A percentile compares a stretch with the other conserved stretches of the same genome.
Evolutionary conservation across 2,888 invertebrate genomes (phyloP).

Genomic region (Matsumyia berberina): DNA sequence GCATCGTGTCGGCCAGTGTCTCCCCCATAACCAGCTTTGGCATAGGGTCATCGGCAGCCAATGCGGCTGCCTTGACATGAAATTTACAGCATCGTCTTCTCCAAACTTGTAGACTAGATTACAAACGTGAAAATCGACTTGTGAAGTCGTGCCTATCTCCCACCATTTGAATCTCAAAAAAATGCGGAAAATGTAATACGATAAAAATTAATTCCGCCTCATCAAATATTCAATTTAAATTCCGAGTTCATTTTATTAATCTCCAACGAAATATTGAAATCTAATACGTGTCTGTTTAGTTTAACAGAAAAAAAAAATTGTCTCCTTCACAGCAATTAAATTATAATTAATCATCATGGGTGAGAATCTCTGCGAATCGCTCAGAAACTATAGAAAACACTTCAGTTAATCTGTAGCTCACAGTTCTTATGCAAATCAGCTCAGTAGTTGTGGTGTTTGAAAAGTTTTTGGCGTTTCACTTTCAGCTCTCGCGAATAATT

Average conservation of each 20-base stretch:
- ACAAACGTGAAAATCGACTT: constrained; percentile 4
- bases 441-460: neutral
- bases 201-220: constrained; percentile 1
- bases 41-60: too few species aligned
- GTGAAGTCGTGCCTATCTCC: too few species aligned
- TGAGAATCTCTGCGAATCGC: constrained; percentile 26
- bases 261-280: neutral
- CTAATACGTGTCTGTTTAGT: neutral
- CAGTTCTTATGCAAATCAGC: constrained; percentile 34
- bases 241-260: constrained; percentile 9
- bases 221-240: constrained; percentile 18
- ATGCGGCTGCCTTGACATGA: neutral
- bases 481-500: neutral
- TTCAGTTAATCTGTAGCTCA: constrained; percentile 35
- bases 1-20: too few species aligned
- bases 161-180: neutral
- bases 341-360: constrained; percentile 56
- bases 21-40: too few species aligned
- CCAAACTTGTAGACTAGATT: neutral
- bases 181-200: constrained; percentile 13
- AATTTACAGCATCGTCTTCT: neutral
- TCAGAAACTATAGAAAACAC: constrained; percentile 28
- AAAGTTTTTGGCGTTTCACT: neutral
- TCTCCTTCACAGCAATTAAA: constrained; percentile 46
- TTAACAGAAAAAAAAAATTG: constrained; percentile 17